Evolutionary conservation across 2,113 vertebrate species (phyloP), one percentile per base, ranked within the genome.

Genomic region (Gila orcuttii): DNA sequence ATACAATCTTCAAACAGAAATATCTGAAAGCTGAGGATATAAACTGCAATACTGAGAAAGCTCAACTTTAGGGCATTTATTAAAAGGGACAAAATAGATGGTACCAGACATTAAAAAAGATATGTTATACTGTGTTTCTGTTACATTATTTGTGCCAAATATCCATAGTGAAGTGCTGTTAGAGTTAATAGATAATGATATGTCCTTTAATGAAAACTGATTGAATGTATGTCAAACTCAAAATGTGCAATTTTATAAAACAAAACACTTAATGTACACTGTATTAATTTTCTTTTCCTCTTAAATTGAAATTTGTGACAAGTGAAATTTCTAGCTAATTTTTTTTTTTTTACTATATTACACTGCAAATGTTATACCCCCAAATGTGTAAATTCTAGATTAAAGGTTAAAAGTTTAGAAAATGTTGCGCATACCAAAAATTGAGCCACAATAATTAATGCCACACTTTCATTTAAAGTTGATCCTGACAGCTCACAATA

Each of bases 181-280:
- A 42, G 77, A 59, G 47, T 25, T 79, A 62, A 66, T 76, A 69
- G 47, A 62, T 50, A 23, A 79, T 28, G 33, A 77, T n/a, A 28
- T 23, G 79, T 52, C 45, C 45, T 82, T 82, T 64, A 39, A 80
- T 25, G 78, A 39, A 85, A 68, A 79, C 77, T 12, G 60, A 33
- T 15, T 85, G 73, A 85, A 79, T 85, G 84, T 69, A 78, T n/a
- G 84, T 77, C 62, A 79, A 68, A 69, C 84, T 71, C 33, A 23
- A 81, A 25, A 47, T 13, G 64, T 79, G 84, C 84, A 85, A 85
- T 85, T 79, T 71, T 79, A 52, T 85, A 66, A 17, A n/a, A 47
- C 23, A 10, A 10, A 77, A 28, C 55, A 77, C 9, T 5, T 77
- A 11, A 21, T 55, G 47, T 52, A 9, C 4, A 28, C 59, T 62